These are phyloP conservation scores for Rugalucina vietnamica DNA, from an alignment of 2,888 invertebrate genomes.

Conservation along the genomic window DNA sequence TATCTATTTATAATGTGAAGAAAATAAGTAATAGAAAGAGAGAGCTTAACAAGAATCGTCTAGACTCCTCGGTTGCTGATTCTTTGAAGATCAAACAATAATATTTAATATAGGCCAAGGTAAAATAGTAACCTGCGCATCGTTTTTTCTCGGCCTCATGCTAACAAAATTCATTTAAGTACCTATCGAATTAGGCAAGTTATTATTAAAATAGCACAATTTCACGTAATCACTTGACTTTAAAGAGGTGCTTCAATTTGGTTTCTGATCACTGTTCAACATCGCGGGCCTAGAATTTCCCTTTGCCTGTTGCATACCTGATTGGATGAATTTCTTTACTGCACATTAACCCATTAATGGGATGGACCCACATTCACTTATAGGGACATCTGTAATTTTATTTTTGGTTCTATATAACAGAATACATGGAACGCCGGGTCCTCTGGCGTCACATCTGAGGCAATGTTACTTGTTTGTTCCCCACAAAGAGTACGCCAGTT, in stretches of 20 bases:
- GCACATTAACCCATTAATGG: too few relatives aligned
- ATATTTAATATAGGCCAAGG: background rate
- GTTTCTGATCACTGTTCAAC: background rate
- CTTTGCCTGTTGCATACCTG: too few relatives aligned
- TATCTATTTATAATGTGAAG: too few relatives aligned
- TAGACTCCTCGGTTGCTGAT: background rate
- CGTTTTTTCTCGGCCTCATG: background rate
- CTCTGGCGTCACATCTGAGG: background rate
- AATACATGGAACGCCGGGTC: background rate
- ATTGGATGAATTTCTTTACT: too few relatives aligned
- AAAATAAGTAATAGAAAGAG: too few relatives aligned
- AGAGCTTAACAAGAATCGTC: too few relatives aligned
- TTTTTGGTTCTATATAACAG: background rate
- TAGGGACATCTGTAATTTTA: too few relatives aligned
- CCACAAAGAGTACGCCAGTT: background rate
- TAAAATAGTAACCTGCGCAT: background rate
- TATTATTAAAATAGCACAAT: too few relatives aligned
- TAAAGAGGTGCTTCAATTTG: background rate
- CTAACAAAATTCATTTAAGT: too few relatives aligned
- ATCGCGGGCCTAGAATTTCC: too few relatives aligned
- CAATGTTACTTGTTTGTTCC: background rate
- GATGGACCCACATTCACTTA: too few relatives aligned
- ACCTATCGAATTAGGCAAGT: too few relatives aligned
- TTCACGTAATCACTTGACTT: background rate
- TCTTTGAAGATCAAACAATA: background rate